Evolutionary conservation across 1,140 invertebrate genomes (phyloP).

Genomic region (Ips typographus): DNA sequence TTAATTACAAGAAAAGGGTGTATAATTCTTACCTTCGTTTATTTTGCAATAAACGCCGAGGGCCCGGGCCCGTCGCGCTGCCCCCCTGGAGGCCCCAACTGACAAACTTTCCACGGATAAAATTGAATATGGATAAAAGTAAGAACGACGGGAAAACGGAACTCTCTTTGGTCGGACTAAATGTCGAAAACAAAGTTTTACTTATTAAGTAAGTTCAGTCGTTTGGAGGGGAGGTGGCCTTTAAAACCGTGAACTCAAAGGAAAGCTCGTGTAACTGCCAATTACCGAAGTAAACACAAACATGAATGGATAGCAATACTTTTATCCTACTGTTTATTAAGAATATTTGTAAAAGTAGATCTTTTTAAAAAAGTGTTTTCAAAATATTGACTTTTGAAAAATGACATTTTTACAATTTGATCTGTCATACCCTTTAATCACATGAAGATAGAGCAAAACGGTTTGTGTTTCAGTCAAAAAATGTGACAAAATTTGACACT

Average conservation of each 20-base stretch:
- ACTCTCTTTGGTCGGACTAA: constrained; percentile 27
- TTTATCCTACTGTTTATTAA: no score
- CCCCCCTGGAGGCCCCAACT: constrained; percentile 36
- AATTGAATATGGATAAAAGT: constrained; percentile 48
- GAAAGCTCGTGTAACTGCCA: no score
- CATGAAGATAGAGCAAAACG: no score
- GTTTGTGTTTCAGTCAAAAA: no score
- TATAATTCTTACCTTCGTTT: constrained; percentile 41
- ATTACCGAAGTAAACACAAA: no score
- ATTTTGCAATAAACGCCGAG: constrained; percentile 36
- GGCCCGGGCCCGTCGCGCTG: constrained; percentile 16
- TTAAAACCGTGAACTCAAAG: background rate
- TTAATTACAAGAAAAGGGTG: constrained; percentile 39
- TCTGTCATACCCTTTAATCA: no score
- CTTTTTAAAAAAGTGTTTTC: no score
- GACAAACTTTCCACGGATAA: constrained; percentile 44
- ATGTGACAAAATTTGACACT: no score
- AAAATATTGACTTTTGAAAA: no score
- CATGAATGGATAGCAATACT: no score
- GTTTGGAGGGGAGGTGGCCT: background rate
- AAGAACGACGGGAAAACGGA: constrained; percentile 21
- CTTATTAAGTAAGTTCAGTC: constrained; percentile 22
- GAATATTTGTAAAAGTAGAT: no score
- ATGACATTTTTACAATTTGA: no score
- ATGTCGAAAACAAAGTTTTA: constrained; percentile 29